Percentiles rank a stretch among this genome's conserved stretches.
Evolutionary conservation across 2,888 invertebrate species (phyloP).

Genomic region (Chymomyza fuscimana): DNA sequence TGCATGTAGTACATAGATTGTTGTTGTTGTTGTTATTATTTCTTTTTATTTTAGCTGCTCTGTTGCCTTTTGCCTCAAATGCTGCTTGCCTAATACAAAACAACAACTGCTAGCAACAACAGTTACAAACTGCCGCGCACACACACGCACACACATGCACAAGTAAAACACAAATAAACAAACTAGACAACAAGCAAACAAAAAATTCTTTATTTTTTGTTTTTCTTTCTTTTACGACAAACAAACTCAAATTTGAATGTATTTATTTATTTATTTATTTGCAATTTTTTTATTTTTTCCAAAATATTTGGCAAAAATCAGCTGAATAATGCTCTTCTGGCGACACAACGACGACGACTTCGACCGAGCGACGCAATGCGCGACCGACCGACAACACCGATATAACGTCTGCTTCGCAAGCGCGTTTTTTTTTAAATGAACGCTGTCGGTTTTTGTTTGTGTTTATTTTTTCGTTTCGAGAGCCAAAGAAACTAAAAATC

Average conservation of each 20-base stretch:
- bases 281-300: not conserved
- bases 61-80: constrained; percentile 12
- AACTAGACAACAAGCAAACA: not conserved
- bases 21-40: not conserved
- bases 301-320: not conserved
- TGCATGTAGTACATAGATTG: too few species aligned
- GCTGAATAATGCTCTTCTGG: not conserved
- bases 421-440: constrained; percentile 51
- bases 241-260: not conserved
- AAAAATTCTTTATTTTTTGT: not conserved
- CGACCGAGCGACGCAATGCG: constrained; percentile 54
- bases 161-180: not conserved
- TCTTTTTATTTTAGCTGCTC: not conserved
- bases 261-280: not conserved
- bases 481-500: constrained; percentile 1
- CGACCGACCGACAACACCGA: constrained; percentile 33
- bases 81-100: constrained; percentile 60
- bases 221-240: not conserved
- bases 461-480: not conserved
- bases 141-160: constrained; percentile 9
- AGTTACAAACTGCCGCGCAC: constrained; percentile 47
- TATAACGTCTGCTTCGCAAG: constrained; percentile 48
- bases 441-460: not conserved
- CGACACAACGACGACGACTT: constrained; percentile 33
- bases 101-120: constrained; percentile 26